Conservation (phyloP, 2,888 invertebrate species). For the Hylaea fasciaria region DNA sequence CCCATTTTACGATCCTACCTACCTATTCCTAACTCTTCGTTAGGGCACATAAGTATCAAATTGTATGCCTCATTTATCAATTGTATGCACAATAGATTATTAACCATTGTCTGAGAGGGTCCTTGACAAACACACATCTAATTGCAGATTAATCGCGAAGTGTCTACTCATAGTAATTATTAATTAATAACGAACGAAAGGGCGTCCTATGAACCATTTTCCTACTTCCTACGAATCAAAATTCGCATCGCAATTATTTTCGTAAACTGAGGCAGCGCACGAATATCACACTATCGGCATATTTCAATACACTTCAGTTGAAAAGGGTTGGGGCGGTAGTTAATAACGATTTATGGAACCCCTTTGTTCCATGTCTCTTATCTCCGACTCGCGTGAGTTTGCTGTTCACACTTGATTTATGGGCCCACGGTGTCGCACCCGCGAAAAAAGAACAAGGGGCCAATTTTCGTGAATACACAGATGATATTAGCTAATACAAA, state of each 20-base stretch:
- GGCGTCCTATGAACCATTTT: slow-evolving; percentile 16
- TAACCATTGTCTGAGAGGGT: too few relatives aligned
- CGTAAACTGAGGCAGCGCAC: slow-evolving; percentile 42
- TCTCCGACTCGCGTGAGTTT: slow-evolving; percentile 66
- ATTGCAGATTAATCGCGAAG: too few relatives aligned
- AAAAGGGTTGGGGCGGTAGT: slow-evolving; percentile 72
- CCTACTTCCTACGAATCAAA: slow-evolving; percentile 35
- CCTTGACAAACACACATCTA: too few relatives aligned
- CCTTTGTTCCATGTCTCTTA: slow-evolving; percentile 80
- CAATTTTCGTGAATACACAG: slow-evolving; percentile 48
- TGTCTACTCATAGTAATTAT: too few relatives aligned
- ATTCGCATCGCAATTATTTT: slow-evolving; percentile 40
- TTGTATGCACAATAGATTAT: too few relatives aligned
- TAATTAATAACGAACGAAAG: neutral
- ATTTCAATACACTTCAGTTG: slow-evolving; percentile 62
- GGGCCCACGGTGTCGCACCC: slow-evolving; percentile 61
- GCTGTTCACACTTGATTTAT: slow-evolving; percentile 81
- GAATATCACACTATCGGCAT: slow-evolving; percentile 53
- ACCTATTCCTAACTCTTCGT: too few relatives aligned
- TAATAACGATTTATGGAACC: slow-evolving; percentile 82
- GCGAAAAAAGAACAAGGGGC: slow-evolving; percentile 57
- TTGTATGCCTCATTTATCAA: too few relatives aligned
- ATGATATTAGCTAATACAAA: slow-evolving; percentile 31
- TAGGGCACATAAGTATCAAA: too few relatives aligned
- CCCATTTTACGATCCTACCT: too few relatives aligned